Percentiles rank a stretch among this genome's conserved stretches.
These are phyloP conservation scores for Agapetus fuscipes DNA, from an alignment of 2,888 invertebrate species.

Conservation along the genomic window DNA sequence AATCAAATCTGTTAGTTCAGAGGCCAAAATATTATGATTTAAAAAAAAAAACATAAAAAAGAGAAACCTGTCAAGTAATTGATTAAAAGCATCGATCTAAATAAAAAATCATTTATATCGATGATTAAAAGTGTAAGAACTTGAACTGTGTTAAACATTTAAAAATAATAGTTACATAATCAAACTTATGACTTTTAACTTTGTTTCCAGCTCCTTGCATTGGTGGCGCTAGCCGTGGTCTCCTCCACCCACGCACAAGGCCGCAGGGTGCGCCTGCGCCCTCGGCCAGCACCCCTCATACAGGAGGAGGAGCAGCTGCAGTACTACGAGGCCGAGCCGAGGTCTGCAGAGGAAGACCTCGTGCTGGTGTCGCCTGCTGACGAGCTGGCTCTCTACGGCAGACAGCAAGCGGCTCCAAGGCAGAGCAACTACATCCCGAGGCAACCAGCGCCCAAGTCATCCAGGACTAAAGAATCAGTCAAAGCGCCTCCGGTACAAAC, in stretches of 20 bases:
- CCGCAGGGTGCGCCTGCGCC: slow-evolving; percentile 31
- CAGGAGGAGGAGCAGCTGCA: slow-evolving; percentile 34
- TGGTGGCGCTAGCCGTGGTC: slow-evolving; percentile 22
- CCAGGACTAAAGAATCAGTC: slow-evolving; percentile 46
- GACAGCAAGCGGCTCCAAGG: slow-evolving; percentile 22
- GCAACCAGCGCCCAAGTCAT: slow-evolving; percentile 28
- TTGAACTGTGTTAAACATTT: too few relatives aligned
- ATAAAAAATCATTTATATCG: too few relatives aligned
- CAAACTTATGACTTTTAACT: too few relatives aligned
- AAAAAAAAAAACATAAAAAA: too few relatives aligned
- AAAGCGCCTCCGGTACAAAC: slow-evolving; percentile 73
- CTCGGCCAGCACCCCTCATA: slow-evolving; percentile 30
- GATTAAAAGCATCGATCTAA: too few relatives aligned
- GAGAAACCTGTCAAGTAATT: too few relatives aligned
- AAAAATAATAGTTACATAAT: too few relatives aligned
- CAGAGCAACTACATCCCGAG: slow-evolving; percentile 28
- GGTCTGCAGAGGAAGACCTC: slow-evolving; percentile 27
- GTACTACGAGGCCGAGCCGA: slow-evolving; percentile 37
- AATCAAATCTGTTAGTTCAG: too few relatives aligned
- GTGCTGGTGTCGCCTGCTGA: slow-evolving; percentile 13
- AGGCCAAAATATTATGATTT: too few relatives aligned
- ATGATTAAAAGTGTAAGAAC: too few relatives aligned
- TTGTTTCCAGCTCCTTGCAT: slow-evolving; percentile 12
- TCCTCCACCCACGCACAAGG: slow-evolving; percentile 27
- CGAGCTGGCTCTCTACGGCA: slow-evolving; percentile 21